Percentiles rank a stretch among this genome's conserved stretches.
phyloP scores from a whole-genome alignment of 1,140 invertebrate genomes.

The Drosophila arizonae region DNA sequence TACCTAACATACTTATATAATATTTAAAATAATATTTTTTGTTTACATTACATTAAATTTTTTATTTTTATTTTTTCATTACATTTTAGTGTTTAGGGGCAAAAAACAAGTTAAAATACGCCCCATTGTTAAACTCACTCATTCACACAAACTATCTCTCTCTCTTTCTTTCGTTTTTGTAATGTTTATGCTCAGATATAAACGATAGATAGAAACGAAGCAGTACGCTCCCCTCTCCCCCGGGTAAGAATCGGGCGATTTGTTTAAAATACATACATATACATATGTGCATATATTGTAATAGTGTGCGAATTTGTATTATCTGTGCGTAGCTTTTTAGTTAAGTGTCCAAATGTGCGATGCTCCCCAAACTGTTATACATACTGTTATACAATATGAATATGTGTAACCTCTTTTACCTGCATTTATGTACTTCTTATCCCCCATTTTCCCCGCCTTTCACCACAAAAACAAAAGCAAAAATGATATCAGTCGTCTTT shows the following conservation, averaged over 20 bases:
- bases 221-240: slow-evolving; percentile 17
- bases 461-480: slow-evolving; percentile 9
- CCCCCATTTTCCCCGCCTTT: not conserved
- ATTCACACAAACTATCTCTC: slow-evolving; percentile 9
- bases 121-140: slow-evolving; percentile 33
- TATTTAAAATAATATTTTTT: slow-evolving; percentile 50
- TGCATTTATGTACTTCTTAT: slow-evolving; percentile 29
- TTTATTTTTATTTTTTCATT: slow-evolving; percentile 36
- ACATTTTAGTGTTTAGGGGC: slow-evolving; percentile 9
- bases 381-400: slow-evolving; percentile 46
- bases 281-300: slow-evolving; percentile 18
- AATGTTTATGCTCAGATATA: slow-evolving; percentile 45
- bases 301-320: slow-evolving; percentile 34
- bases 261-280: slow-evolving; percentile 9
- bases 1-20: slow-evolving; percentile 40
- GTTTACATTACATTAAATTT: slow-evolving; percentile 41
- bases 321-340: slow-evolving; percentile 44
- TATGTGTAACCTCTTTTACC: slow-evolving; percentile 21
- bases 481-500: slow-evolving; percentile 27
- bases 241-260: slow-evolving; percentile 45
- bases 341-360: slow-evolving; percentile 44
- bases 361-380: slow-evolving; percentile 47
- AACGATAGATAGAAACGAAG: slow-evolving; percentile 55
- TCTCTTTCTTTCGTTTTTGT: slow-evolving; percentile 10
- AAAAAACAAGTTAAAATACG: slow-evolving; percentile 5